phyloP scores from a whole-genome alignment of 2,113 vertebrate species.

The Stercorarius parasiticus region DNA sequence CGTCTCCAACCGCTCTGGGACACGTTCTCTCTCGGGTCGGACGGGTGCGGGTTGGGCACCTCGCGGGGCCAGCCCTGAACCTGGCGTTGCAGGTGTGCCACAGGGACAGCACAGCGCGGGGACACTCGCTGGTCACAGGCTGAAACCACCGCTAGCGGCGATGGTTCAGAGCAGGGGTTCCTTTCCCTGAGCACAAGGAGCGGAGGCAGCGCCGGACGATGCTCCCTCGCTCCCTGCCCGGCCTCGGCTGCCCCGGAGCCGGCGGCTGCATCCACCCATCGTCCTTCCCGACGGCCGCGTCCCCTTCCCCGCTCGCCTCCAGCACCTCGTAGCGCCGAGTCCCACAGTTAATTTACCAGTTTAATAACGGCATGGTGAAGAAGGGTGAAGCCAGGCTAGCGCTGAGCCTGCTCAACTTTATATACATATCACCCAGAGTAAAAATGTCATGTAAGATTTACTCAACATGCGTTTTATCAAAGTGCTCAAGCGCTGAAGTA shows the following conservation, averaged over 20 bases:
- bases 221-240: not conserved
- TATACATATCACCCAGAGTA: conserved; percentile 1
- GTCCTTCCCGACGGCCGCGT: rapidly evolving
- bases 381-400: not conserved
- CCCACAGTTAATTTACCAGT: not conserved
- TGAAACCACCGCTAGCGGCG: too few relatives aligned
- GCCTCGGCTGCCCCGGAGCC: not conserved
- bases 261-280: not conserved
- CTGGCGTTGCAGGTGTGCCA: not conserved
- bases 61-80: not conserved
- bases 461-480: not conserved
- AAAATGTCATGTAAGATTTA: conserved; percentile 46
- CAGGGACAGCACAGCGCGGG: rapidly evolving
- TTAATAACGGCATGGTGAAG: not conserved
- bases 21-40: rapidly evolving
- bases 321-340: rapidly evolving
- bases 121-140: rapidly evolving
- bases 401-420: not conserved
- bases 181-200: not conserved
- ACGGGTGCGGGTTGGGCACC: rapidly evolving
- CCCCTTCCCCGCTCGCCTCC: not conserved
- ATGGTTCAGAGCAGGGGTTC: not conserved
- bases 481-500: conserved; percentile 15
- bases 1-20: not conserved
- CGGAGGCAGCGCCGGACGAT: not conserved